Conservation (phyloP, 2,113 vertebrate species). For the Bufo bufo region DNA sequence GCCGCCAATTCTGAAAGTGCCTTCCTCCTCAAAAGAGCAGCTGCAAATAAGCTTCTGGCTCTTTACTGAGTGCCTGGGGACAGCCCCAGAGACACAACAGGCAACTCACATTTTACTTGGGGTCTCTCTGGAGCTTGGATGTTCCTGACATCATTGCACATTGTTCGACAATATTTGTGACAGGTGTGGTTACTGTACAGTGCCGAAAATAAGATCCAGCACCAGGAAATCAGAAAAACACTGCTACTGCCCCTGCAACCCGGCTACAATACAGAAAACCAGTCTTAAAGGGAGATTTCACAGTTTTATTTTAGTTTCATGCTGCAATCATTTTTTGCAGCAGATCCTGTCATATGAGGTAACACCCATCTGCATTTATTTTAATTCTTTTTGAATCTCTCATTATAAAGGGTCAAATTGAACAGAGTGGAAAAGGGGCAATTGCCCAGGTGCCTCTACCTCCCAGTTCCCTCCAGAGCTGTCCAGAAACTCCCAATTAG, state of each 20-base stretch:
- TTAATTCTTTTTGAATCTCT: too few relatives aligned
- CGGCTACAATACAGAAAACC: neutral
- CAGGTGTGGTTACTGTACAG: slow-evolving; percentile 6
- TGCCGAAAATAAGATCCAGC: neutral
- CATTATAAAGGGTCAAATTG: too few relatives aligned
- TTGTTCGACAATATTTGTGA: slow-evolving; percentile 16
- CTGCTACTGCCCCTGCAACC: neutral
- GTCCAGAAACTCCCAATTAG: too few relatives aligned
- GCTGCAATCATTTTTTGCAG: too few relatives aligned
- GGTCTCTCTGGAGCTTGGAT: neutral
- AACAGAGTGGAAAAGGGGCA: too few relatives aligned
- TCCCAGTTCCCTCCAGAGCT: too few relatives aligned
- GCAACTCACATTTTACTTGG: neutral
- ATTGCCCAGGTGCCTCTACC: too few relatives aligned
- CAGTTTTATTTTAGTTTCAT: too few relatives aligned
- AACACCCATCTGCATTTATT: too few relatives aligned
- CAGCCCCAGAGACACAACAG: slow-evolving; percentile 12
- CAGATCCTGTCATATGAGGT: too few relatives aligned
- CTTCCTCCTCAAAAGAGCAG: slow-evolving; percentile 45
- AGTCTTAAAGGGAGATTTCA: too few relatives aligned
- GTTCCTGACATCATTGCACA: neutral
- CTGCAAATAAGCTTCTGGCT: slow-evolving; percentile 42
- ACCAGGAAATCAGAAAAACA: neutral
- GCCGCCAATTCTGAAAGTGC: slow-evolving; percentile 39
- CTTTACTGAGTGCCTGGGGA: slow-evolving; percentile 21